These are phyloP conservation scores for Cotesia typhae DNA, from an alignment of 1,140 invertebrate genomes.

Conservation along the genomic window DNA sequence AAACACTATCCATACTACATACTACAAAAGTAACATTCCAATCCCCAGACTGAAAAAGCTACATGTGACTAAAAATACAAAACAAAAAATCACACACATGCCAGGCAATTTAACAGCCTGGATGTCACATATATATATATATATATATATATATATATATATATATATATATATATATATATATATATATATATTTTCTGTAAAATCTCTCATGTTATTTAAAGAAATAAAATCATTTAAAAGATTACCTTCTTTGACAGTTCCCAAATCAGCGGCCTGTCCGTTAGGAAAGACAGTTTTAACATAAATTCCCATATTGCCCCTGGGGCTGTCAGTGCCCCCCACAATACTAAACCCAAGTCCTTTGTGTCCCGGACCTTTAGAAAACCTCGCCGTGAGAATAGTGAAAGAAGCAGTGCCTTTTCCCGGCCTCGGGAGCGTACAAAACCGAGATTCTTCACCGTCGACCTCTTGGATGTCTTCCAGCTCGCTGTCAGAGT, in stretches of 20 bases:
- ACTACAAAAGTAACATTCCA: no score
- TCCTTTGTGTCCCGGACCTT: constrained; percentile 85
- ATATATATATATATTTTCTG: no score
- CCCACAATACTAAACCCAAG: constrained; percentile 93
- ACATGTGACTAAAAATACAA: no score
- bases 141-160: no score
- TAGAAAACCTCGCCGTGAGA: constrained; percentile 74
- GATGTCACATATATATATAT: no score
- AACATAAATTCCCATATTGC: constrained; percentile 90
- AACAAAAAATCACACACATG: no score
- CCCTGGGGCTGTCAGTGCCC: constrained; percentile 86
- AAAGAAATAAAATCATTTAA: no score
- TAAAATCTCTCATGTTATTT: no score
- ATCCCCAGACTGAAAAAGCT: no score
- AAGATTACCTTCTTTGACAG: constrained; percentile 81
- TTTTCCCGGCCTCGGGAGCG: constrained; percentile 63
- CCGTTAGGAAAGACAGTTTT: constrained; percentile 90
- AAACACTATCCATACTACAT: no score
- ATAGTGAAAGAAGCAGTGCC: constrained; percentile 64
- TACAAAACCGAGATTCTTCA: constrained; percentile 65
- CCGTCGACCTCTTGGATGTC: constrained; percentile 60
- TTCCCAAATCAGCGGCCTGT: constrained; percentile 83
- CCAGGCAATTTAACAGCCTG: no score
- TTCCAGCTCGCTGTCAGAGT: constrained; percentile 60
- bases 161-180: no score